Evolutionary conservation across 2,888 invertebrate species (phyloP), one percentile per base, ranked within the genome.

Genomic region (Cryptosula pallasiana): DNA sequence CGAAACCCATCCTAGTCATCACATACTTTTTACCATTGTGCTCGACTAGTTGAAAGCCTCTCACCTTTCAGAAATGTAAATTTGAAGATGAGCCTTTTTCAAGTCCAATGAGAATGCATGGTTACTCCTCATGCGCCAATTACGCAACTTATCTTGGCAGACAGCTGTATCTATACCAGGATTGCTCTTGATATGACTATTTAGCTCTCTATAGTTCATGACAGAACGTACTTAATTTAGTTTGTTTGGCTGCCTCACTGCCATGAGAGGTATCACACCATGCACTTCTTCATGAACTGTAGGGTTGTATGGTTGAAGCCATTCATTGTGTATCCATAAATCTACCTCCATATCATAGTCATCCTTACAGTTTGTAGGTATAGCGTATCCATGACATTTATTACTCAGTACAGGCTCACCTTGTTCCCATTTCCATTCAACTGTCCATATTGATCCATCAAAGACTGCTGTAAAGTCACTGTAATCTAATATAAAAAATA

Each of bases 61-160:
- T 9, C 9, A 45, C 20, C 45, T 45, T 45, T 9, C 45, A 45
- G 9, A 13, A 45, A 45, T 45, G 9, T 45, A 45, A 9, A 32
- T 16, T 55, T 55, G 35, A 71, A 71, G 34, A 71, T 69, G 16
- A 70, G 9, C 45, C 20, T 45, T 45, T 13, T 20, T 13, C 45
- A 45, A 20, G 45, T 9, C 45, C 20, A 45, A 20, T 20, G 20
- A 20, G 9, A 20, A 45, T 45, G 20, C 9, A 45, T 9, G 9
- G 9, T 9, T 45, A 13, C 20, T 20, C 45, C 20, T 9, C 45
- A 13, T 45, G 9, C 45, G 9, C 45, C 45, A 45, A 45, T 20
- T 45, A 9, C 45, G 20, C 9, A n/a, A n/a, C n/a, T n/a, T n/a
- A n/a, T n/a, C n/a, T n/a, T n/a, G n/a, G n/a, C n/a, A n/a, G n/a